Base-by-base conservation (phyloP, 2,113 vertebrate genomes). In the Protomyctophum bolini region DNA sequence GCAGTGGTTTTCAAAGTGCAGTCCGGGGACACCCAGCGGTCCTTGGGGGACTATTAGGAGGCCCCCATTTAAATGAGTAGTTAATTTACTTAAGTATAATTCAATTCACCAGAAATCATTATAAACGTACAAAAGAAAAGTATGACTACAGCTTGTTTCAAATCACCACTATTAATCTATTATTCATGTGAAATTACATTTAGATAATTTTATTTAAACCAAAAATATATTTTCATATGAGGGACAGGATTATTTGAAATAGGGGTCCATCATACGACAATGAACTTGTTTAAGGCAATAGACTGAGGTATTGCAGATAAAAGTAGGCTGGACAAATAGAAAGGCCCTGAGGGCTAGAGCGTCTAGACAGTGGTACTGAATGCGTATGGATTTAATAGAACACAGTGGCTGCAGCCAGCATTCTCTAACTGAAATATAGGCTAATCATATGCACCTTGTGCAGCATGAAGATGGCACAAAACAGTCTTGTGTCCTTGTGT, bases 341-440 rank as follows among this genome's bases (percentile, higher is more conserved):
- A 79, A 46, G 33, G 54, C 70, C 63, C 56, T 28, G 1, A 58
- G 79, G 58, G 52, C 15, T 29, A 45, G 10, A 60, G 33, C 75
- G 76, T 84, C 76, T 71, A 79, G 76, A 87, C 73, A 46, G 11
- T 33, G 63, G 29, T 49, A 66, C 69, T 79, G n/a, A 81, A 68
- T 76, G 75, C 71, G 81, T 72, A 55, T 66, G 58, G 64, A 73
- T 82, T 78, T 70, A 77, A 84, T 74, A 63, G 52, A 72, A 76
- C 63, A 28, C 46, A 68, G 50, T 15, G 8, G 49, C 66, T 62
- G 54, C 58, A 52, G 48, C 68, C 57, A 77, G 62, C 9, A 52
- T 52, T 33, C 76, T 77, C 68, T 74, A 80, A 56, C 56, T 82
- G 6, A 69, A 77, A 29, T 73, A 82, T 73, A 79, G 28, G 77